phyloP scores from a whole-genome alignment of 2,888 invertebrate species.

The Cheilosia vulpina region DNA sequence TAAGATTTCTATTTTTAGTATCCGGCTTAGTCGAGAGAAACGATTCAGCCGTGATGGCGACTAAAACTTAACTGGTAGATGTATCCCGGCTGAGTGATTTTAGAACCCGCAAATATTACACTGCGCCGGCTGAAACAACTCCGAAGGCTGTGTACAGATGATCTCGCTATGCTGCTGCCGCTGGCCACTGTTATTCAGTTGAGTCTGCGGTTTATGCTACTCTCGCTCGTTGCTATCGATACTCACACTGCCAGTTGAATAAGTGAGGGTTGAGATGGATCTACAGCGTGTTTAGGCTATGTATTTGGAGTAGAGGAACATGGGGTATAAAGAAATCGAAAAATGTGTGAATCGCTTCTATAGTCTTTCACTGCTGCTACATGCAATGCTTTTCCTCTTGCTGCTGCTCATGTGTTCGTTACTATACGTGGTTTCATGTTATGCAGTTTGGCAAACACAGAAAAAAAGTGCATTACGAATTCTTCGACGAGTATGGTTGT shows the following conservation, averaged over 20 bases:
- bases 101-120: conserved; percentile 34
- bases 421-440: conserved; percentile 30
- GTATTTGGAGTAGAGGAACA: conserved; percentile 44
- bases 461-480: conserved; percentile 40
- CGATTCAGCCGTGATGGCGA: conserved; percentile 61
- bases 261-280: conserved; percentile 59
- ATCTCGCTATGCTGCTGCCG: conserved; percentile 36
- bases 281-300: conserved; percentile 55
- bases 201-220: conserved; percentile 50
- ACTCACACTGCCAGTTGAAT: conserved; percentile 46
- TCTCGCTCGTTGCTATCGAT: conserved; percentile 8
- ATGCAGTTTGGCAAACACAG: conserved; percentile 30
- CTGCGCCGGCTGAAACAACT: conserved; percentile 53
- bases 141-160: conserved; percentile 46
- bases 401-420: conserved; percentile 24
- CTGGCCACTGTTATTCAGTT: conserved; percentile 16
- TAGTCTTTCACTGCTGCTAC: conserved; percentile 7
- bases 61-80: conserved; percentile 45
- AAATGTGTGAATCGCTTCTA: conserved; percentile 29
- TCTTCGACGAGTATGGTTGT: conserved; percentile 1
- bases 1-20: conserved; percentile 15
- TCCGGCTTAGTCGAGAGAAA: conserved; percentile 11
- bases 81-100: conserved; percentile 54
- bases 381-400: neutral
- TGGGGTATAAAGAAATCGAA: conserved; percentile 20